Percentiles rank a stretch among this genome's conserved stretches.
phyloP scores from a whole-genome alignment of 1,140 invertebrate genomes.

The Atta texana region DNA sequence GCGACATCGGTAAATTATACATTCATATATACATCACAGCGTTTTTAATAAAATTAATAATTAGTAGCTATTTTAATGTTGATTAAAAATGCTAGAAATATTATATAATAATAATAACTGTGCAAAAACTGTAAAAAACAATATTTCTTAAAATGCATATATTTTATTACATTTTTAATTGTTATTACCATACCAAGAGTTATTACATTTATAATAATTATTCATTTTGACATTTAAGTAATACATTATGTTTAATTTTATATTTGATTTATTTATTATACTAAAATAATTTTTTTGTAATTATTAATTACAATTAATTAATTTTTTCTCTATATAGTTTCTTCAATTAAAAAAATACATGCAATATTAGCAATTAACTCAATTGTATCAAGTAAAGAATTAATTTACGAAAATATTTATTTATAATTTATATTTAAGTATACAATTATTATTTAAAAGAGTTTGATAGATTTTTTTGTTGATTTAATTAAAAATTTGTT shows the following conservation, averaged over 20 bases:
- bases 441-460: not conserved
- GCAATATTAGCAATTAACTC: not conserved
- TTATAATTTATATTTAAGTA: not conserved
- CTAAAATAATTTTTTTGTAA: not conserved
- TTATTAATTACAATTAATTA: not conserved
- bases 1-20: not conserved
- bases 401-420: not conserved
- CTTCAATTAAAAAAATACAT: not conserved
- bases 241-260: not conserved
- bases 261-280: not conserved
- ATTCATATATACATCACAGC: not conserved
- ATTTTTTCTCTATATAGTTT: not conserved
- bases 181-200: not conserved
- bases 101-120: not conserved
- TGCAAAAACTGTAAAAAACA: not conserved
- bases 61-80: not conserved
- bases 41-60: slow-evolving; percentile 12
- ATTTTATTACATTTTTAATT: not conserved
- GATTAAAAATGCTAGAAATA: not conserved
- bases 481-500: not conserved
- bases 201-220: not conserved
- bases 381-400: not conserved
- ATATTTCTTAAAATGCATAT: not conserved
- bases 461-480: not conserved
- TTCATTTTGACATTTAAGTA: not conserved